Base-by-base conservation (phyloP, 2,797 vertebrate genomes). In the Leuciscus waleckii region DNA sequence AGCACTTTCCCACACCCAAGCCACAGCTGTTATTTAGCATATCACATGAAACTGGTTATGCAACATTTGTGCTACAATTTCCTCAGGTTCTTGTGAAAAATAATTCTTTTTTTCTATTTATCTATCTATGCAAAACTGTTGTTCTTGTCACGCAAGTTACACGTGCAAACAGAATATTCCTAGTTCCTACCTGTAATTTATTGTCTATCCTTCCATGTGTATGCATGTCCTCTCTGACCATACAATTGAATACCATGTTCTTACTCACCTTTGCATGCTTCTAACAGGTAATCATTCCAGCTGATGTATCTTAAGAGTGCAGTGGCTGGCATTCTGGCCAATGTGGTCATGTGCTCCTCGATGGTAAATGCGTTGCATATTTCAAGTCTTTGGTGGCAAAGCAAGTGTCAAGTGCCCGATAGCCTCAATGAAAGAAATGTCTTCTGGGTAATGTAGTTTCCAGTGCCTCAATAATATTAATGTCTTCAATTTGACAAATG, bases 361-460 rank as follows among this genome's bases (percentile, higher is more conserved):
- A 23, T 68, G 29, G 74, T 85, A 46, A 70, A 37, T 65, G 39
- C 61, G 41, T 69, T 81, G 29, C 43, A 69, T 68, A 46, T 81
- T 51, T 67, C 46, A 78, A 58, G 58, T 65, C 71, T 41, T 78
- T 51, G 68, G 23, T 32, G 43, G 46, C 67, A 29, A 77, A 16
- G 54, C 65, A 54, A 71, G 16, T 5, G 68, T 39, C 23, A 54
- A 14, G 29, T 29, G 67, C 19, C 7, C 35, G 32, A 37, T 32
- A 46, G 21, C 54, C 58, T 61, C 10, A 13, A 67, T 77, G n/a
- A 56, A 68, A 67, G 56, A 77, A 71, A 32, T 85, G 87, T 77
- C 76, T 81, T 87, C 49, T 90, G 89, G 89, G 80, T 90, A 82
- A 91, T 86, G 85, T 74, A 77, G 89, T 85, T 90, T 92, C 91